Percentiles rank a stretch among this genome's conserved stretches.
Evolutionary conservation across 2,113 vertebrate species (phyloP).

Genomic region (Microcebus griseorufus): DNA sequence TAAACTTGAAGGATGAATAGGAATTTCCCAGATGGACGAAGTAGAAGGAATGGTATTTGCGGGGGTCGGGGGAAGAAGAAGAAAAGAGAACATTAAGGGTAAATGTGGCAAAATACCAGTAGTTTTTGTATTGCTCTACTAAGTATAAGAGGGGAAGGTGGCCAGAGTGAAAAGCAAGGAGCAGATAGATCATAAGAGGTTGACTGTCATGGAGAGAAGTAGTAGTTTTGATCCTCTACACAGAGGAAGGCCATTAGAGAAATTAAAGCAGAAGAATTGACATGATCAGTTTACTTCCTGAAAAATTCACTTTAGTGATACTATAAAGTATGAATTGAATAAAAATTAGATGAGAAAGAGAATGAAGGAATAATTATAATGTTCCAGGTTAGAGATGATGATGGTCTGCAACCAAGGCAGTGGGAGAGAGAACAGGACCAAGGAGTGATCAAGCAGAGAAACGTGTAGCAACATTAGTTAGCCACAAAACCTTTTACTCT

Average conservation of each 20-base stretch:
- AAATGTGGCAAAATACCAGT: neutral
- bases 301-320: neutral
- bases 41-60: neutral
- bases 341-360: neutral
- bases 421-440: neutral
- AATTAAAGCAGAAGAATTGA: neutral
- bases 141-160: neutral
- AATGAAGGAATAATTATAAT: neutral
- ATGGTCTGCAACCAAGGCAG: neutral
- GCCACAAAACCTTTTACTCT: neutral
- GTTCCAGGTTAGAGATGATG: neutral
- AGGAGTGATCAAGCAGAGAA: neutral
- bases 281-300: neutral
- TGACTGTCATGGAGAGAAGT: neutral
- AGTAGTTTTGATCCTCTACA: neutral
- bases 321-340: neutral
- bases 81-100: neutral
- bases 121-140: neutral
- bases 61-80: neutral
- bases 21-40: neutral
- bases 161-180: neutral
- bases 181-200: neutral
- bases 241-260: neutral
- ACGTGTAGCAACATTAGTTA: accelerated
- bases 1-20: neutral